These are phyloP conservation scores for Alca torda DNA, from an alignment of 2,797 vertebrate genomes.

Conservation along the genomic window DNA sequence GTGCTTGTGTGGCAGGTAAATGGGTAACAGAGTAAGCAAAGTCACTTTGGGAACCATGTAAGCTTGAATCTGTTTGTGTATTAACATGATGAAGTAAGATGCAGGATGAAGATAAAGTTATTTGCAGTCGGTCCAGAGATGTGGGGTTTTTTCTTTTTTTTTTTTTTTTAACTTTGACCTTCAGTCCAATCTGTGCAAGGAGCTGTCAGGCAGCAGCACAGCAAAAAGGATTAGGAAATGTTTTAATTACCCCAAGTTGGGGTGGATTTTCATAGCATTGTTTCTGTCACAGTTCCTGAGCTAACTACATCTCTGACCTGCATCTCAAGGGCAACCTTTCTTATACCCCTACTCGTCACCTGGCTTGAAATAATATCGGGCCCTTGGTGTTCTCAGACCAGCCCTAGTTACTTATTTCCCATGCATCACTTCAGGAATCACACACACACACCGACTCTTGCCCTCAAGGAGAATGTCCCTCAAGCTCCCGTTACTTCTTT, in stretches of 20 bases:
- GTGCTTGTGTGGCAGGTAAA: slow-evolving; percentile 25
- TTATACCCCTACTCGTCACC: background rate
- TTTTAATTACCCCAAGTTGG: background rate
- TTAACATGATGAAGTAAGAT: slow-evolving; percentile 36
- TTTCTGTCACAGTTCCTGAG: slow-evolving; percentile 7
- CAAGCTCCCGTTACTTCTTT: background rate
- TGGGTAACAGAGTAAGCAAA: slow-evolving; percentile 51
- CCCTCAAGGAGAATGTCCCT: background rate
- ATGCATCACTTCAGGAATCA: background rate
- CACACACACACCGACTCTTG: background rate
- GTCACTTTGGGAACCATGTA: slow-evolving; percentile 53
- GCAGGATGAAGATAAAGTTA: slow-evolving; percentile 25
- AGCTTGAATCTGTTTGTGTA: slow-evolving; percentile 18
- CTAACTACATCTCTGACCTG: background rate
- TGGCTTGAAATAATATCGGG: background rate
- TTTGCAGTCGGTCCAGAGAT: background rate
- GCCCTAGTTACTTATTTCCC: slow-evolving; percentile 6
- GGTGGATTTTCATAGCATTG: background rate
- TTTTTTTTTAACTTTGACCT: slow-evolving; percentile 19
- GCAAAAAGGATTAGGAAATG: background rate
- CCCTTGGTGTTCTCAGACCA: background rate
- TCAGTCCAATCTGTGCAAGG: background rate
- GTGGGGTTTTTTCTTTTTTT: rapidly evolving
- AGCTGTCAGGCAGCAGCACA: background rate
- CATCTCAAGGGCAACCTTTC: background rate